Base-by-base conservation (phyloP, 2,797 vertebrate genomes). In the Amniataba percoides region DNA sequence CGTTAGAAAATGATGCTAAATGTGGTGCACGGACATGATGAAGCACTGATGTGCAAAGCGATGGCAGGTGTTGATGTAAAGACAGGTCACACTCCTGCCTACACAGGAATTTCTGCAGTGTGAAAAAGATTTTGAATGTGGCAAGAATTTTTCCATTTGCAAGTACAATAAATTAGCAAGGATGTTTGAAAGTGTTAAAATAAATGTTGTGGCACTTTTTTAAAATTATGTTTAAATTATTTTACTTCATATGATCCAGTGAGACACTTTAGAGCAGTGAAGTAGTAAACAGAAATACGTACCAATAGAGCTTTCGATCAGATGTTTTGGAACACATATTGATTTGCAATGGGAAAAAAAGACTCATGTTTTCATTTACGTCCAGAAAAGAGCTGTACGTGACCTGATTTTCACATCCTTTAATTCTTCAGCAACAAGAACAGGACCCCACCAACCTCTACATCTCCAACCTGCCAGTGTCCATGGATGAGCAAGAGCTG, bases 401-500 rank as follows among this genome's bases (percentile, higher is more conserved):
- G 19, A 48, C 58, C 5, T 19, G 25, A 60, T 67, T 39, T 52
- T 61, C 25, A 27, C 74, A 16, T 77, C 31, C 15, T 2, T 16
- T 64, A 45, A 45, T 57, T 45, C 16, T 61, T n/a, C 86, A 98
- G 97, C 98, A 99, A 97, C 98, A 99, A 90, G 98, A 99, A 83
- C 97, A 99, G 92, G 98, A 99, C 92, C 98, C 97, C 83, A 99
- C 97, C 89, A 99, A 98, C 92, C 93, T 99, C 75, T 99, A 99
- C 93, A 98, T 99, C 92, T 99, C 97, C 72, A 99, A 98, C 94
- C 95, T 99, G 92, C 98, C 97, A 0, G 91, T 97, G 83, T 96
- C 97, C 3, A 97, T 99, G 97, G 97, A 98, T 3, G 97, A 98
- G 91, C 97, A 98, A 66, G 97, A 97, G 89, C 93, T 98, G 89